Evolutionary conservation across 2,797 vertebrate species (phyloP).

Genomic region (Poeciliopsis turneri): DNA sequence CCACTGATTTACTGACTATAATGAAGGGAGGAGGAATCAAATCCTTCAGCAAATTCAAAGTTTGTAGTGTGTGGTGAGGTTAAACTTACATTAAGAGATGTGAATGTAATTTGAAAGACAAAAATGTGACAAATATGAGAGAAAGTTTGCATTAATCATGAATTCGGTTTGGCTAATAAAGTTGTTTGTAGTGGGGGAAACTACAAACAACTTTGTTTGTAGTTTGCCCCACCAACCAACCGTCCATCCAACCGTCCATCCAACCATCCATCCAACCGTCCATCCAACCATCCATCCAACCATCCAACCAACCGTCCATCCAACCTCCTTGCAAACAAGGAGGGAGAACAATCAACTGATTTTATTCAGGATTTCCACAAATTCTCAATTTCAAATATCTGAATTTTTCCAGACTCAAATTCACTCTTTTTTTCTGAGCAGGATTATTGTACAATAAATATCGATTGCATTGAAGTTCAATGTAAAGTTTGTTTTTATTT

Average conservation of each 20-base stretch:
- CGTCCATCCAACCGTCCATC: no score
- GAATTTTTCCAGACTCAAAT: background rate
- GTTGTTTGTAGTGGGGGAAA: background rate
- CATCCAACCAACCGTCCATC: no score
- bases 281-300: no score
- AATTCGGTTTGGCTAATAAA: background rate
- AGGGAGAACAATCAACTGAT: background rate
- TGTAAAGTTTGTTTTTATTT: background rate
- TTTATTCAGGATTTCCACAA: background rate
- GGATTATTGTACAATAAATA: background rate
- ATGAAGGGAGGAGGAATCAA: background rate
- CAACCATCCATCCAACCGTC: no score
- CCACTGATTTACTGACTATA: background rate
- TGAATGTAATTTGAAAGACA: background rate
- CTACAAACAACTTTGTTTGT: no score
- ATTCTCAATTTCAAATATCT: background rate
- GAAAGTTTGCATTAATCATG: background rate
- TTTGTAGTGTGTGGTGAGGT: background rate
- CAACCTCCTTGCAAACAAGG: background rate
- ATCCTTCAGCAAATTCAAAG: background rate
- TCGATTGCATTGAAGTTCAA: background rate
- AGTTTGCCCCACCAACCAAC: no score
- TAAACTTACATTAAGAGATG: background rate
- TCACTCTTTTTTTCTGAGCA: background rate
- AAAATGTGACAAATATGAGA: background rate